These are phyloP conservation scores for Meghimatium bilineatum DNA, from an alignment of 2,888 invertebrate genomes.

Conservation along the genomic window DNA sequence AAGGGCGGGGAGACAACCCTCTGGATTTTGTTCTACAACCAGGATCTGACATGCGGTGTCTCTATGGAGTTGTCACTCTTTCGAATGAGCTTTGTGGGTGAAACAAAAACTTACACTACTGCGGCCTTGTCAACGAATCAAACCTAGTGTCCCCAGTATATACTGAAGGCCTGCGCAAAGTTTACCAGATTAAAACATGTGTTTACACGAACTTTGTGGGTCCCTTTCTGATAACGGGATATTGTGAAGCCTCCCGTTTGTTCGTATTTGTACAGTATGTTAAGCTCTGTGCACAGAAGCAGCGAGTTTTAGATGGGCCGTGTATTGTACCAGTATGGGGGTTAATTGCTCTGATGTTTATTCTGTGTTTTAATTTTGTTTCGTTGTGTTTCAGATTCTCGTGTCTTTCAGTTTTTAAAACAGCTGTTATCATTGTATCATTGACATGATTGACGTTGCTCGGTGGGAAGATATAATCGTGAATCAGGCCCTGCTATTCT, in stretches of 20 bases:
- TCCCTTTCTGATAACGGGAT: conserved; percentile 24
- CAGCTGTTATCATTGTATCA: conserved; percentile 18
- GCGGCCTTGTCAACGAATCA: conserved; percentile 42
- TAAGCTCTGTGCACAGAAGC: conserved; percentile 20
- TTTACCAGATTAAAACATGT: conserved; percentile 38
- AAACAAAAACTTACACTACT: conserved; percentile 42
- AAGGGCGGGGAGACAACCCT: background rate
- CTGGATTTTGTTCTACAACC: background rate
- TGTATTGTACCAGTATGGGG: background rate
- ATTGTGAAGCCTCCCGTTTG: conserved; percentile 25
- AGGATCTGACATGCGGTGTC: background rate
- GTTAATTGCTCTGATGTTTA: conserved; percentile 33
- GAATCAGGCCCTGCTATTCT: background rate
- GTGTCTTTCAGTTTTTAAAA: conserved; percentile 19
- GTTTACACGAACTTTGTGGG: conserved; percentile 36
- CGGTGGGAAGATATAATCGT: background rate
- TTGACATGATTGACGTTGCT: conserved; percentile 9
- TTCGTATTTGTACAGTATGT: conserved; percentile 29
- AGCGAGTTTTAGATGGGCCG: conserved; percentile 8
- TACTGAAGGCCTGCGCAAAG: conserved; percentile 26
- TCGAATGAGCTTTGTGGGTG: conserved; percentile 41
- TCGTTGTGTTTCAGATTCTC: conserved; percentile 18
- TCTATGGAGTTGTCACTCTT: conserved; percentile 24
- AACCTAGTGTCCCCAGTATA: conserved; percentile 28
- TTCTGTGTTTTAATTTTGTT: conserved; percentile 37